phyloP scores from a whole-genome alignment of 30 jellyfish, hydroid and myxozoan genomes.

The Nemopilema nomurai region DNA sequence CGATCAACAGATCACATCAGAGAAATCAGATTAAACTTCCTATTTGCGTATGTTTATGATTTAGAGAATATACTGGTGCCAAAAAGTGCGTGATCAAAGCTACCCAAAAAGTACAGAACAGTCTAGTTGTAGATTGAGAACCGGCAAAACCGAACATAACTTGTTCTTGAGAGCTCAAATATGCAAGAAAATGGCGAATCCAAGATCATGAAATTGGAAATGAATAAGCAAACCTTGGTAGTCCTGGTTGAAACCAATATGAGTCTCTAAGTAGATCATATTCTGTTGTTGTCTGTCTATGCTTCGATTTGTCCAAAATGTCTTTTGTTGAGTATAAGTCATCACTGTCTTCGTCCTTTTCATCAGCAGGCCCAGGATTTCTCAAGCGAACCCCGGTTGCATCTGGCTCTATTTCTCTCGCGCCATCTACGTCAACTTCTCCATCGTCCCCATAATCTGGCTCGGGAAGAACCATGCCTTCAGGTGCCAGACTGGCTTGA shows the following conservation, averaged over 20 bases:
- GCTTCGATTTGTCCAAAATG: neutral
- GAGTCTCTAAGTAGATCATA: conserved; percentile 48
- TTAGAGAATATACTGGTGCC: no score
- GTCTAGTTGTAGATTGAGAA: no score
- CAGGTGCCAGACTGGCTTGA: neutral
- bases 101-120: no score
- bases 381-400: neutral
- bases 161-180: neutral
- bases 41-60: no score
- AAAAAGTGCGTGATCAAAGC: no score
- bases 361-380: neutral
- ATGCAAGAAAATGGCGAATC: neutral
- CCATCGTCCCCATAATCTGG: neutral
- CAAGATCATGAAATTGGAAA: neutral
- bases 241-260: conserved; percentile 72
- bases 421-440: neutral
- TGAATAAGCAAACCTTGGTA: conserved; percentile 42
- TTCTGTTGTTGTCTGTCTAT: conserved; percentile 21
- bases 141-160: no score
- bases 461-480: neutral
- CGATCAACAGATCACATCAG: no score
- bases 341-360: conserved; percentile 4
- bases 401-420: neutral
- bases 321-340: conserved; percentile 3
- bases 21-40: no score